Conservation (phyloP, 2,888 invertebrate species). For the Epistrophe eligans region DNA sequence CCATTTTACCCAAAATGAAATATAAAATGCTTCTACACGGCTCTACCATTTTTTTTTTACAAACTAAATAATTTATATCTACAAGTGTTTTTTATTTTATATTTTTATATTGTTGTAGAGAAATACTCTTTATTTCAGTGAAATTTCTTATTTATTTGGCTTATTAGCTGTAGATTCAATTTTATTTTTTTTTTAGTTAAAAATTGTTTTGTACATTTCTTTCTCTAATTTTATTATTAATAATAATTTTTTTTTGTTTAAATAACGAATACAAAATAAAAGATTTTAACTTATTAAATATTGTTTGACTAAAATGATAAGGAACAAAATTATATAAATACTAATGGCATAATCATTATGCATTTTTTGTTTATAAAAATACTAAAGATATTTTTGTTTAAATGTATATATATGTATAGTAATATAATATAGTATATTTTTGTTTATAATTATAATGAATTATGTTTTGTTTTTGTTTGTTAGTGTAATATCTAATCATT, state of each 20-base stretch:
- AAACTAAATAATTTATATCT: conserved; percentile 73
- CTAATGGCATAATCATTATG: conserved; percentile 65
- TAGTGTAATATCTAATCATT: conserved; percentile 72
- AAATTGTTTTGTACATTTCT: conserved; percentile 78
- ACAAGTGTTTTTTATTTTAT: conserved; percentile 40
- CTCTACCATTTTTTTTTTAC: conserved; percentile 52
- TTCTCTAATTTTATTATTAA: conserved; percentile 71
- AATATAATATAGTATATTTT: conserved; percentile 75
- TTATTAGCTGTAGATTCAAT: conserved; percentile 81
- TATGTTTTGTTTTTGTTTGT: conserved; percentile 76
- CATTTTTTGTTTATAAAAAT: conserved; percentile 65
- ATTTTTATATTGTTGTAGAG: conserved; percentile 34
- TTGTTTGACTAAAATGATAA: conserved; percentile 50
- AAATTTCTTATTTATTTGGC: conserved; percentile 78
- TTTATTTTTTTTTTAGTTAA: conserved; percentile 50
- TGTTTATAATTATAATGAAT: conserved; percentile 77
- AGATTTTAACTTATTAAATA: conserved; percentile 28
- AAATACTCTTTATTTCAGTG: conserved; percentile 66
- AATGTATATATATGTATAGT: conserved; percentile 69
- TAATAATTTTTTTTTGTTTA: conserved; percentile 38
- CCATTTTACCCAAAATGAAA: conserved; percentile 49
- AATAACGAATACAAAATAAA: conserved; percentile 31
- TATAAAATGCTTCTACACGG: conserved; percentile 43
- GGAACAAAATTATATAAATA: conserved; percentile 42
- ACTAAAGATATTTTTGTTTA: conserved; percentile 70